Conservation (phyloP, 2,888 invertebrate genomes). For the Epirrita christyi region DNA sequence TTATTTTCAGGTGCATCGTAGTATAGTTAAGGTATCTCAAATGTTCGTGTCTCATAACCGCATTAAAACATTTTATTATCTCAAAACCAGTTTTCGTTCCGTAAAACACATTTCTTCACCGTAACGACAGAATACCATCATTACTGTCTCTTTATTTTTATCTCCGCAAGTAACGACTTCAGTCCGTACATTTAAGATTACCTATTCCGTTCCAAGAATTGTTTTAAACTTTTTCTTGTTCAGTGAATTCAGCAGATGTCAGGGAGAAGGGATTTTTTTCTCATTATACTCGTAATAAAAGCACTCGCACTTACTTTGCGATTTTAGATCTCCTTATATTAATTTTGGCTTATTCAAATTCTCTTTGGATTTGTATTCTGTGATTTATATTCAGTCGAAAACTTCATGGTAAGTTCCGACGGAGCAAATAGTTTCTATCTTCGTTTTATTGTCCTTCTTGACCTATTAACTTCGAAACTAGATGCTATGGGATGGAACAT, state of each 20-base stretch:
- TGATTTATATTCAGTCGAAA: conserved; percentile 13
- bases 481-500: no score
- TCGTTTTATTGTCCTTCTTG: not conserved
- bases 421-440: not conserved
- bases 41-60: not conserved
- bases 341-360: conserved; percentile 15
- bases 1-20: no score
- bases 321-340: conserved; percentile 15
- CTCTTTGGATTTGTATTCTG: conserved; percentile 4
- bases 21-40: no score
- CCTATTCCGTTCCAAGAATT: conserved; percentile 43
- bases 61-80: conserved; percentile 2
- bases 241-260: conserved; percentile 57
- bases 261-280: conserved; percentile 39
- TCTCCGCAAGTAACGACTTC: conserved; percentile 39
- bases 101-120: conserved; percentile 16
- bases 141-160: conserved; percentile 35
- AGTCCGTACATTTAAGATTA: conserved; percentile 49
- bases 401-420: not conserved
- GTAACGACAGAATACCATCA: conserved; percentile 29
- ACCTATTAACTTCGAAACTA: no score
- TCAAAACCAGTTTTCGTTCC: conserved; percentile 9
- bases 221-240: conserved; percentile 58
- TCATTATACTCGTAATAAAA: conserved; percentile 28
- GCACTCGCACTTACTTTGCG: conserved; percentile 19